Conservation (phyloP, 1,140 invertebrate genomes). For the Plectrocnemia conspersa region DNA sequence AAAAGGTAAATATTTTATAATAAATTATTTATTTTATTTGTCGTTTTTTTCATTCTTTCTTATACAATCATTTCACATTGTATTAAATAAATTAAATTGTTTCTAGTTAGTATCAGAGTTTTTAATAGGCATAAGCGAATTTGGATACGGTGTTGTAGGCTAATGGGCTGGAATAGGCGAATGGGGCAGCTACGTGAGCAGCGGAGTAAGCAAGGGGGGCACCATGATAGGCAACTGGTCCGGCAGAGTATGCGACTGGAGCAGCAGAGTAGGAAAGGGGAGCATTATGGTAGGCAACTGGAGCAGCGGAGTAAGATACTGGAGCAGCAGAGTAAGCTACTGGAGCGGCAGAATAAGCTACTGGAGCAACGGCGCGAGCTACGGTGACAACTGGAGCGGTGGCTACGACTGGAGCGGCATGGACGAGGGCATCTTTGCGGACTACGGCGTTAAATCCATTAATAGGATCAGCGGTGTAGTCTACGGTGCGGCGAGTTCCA, state of each 20-base stretch:
- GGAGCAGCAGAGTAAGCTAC: slow-evolving; percentile 32
- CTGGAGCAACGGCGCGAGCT: slow-evolving; percentile 40
- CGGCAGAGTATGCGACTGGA: slow-evolving; percentile 33
- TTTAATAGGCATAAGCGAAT: slow-evolving; percentile 18
- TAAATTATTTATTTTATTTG: no score
- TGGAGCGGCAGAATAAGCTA: slow-evolving; percentile 44
- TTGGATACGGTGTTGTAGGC: slow-evolving; percentile 14
- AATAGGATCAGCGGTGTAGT: slow-evolving; percentile 54
- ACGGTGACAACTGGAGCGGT: slow-evolving; percentile 31
- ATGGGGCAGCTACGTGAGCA: slow-evolving; percentile 29
- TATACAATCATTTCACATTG: no score
- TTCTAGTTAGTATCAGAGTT: no score
- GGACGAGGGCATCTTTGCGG: slow-evolving; percentile 47
- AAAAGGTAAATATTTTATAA: no score
- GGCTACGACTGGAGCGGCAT: slow-evolving; percentile 42
- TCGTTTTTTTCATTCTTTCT: no score
- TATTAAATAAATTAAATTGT: no score
- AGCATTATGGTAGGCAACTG: slow-evolving; percentile 33
- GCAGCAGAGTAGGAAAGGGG: slow-evolving; percentile 24
- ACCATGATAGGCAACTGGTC: slow-evolving; percentile 32
- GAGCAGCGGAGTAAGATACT: slow-evolving; percentile 20
- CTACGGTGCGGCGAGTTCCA: slow-evolving; percentile 53
- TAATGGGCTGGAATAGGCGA: slow-evolving; percentile 35
- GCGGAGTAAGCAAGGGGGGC: slow-evolving; percentile 34
- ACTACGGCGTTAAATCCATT: slow-evolving; percentile 52